Base-by-base conservation (phyloP, 2,888 invertebrate genomes). In the Drosophila fulvimacula region DNA sequence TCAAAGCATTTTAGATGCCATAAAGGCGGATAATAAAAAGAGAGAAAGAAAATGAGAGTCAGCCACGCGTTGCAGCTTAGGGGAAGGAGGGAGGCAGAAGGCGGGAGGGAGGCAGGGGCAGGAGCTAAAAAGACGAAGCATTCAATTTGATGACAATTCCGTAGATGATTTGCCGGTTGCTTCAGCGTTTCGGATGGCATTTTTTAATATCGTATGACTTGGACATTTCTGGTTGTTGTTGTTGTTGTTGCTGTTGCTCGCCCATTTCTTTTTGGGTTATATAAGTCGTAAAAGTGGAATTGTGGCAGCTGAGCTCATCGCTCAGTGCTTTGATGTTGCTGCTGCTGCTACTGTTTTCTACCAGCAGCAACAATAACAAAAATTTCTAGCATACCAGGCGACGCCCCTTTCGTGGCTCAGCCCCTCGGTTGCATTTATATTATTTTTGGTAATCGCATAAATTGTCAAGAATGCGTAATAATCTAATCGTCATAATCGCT, bases 91-190 rank as follows among this genome's bases (percentile, higher is more conserved):
- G 10, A 17, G 17, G 41, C 19, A 5, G 34, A 34, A 34, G 13
- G 32, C 11, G 2, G 11, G 0, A 1, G 19, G 19, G 17, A 17
- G 27, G 27, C 24, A 60, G 27, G 5, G 6, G 27, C 7, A 46
- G 58, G 58, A 71, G 63, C 51, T 27, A 62, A 77, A 67, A 58
- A 60, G 73, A 38, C 42, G 72, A 61, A 55, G 78, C 88, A 84
- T 89, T 83, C 89, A 89, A 83, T 83, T 83, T 83, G 85, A 83
- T 83, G 83, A 83, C 89, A 83, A 89, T 83, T 83, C 89, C 88
- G 81, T 64, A 87, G 88, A 89, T 87, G 83, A 83, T 87, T 89
- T 87, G 89, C 81, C 76, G 88, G 82, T 84, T 78, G 85, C 82
- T 79, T 81, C 89, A 73, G 84, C 87, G 71, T 82, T 89, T 81